Evolutionary conservation across 2,113 vertebrate species (phyloP), one percentile per base, ranked within the genome.

Genomic region (Aegotheles bennettii): DNA sequence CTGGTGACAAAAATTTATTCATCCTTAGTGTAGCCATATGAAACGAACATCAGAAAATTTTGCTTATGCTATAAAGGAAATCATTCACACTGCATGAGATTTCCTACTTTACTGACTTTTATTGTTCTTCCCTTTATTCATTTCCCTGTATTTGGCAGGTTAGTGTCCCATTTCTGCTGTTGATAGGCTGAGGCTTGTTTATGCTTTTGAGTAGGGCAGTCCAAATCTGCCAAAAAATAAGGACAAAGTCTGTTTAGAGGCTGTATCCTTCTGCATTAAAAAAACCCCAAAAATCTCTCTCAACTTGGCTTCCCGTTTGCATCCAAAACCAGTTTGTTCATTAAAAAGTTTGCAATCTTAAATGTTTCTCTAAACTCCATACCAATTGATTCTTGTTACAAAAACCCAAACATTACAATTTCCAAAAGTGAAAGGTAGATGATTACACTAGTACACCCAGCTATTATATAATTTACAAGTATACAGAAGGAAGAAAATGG

Each of bases 261-360:
- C 79, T 95, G 21, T 33, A 90, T 70, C 47, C 36, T 88, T 88
- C 63, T 86, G 54, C 50, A 59, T 53, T 13, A 48, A 48, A 48
- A 31, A 59, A 85, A 63, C 65, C 50, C 51, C 5, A 36, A 53
- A 26, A 70, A 68, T 9, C 35, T 68, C 51, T 70, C 75, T 86
- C 83, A 74, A 31, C 50, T 69, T 75, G 88, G 76, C 47, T 95
- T 84, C 54, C 40, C 16, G 75, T 78, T 95, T 92, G 85, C 90
- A 94, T 89, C 60, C 88, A 64, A 84, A 96, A 94, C 74, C 60
- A 85, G 75, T 35, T 43, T 71, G 51, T 68, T 96, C 68, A 92
- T 88, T 84, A 94, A 51, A 92, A 97, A 79, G 31, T 90, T 84
- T 1, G 3, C 56, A 67, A 94, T 78, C 71, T 94, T 71, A 40